Percentiles rank a stretch among this genome's conserved stretches.
These are phyloP conservation scores for Sarcophilus harrisii DNA, from an alignment of 2,797 vertebrate species.

Conservation along the genomic window DNA sequence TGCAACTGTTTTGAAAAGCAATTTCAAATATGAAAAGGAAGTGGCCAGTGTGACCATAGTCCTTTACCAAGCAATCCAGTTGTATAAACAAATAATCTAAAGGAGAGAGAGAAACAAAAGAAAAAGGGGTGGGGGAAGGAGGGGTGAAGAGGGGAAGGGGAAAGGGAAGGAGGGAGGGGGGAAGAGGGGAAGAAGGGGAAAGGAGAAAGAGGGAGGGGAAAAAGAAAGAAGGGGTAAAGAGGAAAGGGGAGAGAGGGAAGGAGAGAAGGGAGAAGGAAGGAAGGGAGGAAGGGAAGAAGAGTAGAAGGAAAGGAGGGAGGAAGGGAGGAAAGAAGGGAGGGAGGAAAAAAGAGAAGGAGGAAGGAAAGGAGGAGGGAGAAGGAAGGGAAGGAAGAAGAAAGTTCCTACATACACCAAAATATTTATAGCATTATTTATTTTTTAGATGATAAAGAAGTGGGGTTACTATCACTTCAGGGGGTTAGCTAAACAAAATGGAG, in stretches of 20 bases:
- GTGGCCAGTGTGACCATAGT: not conserved
- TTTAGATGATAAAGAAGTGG: not conserved
- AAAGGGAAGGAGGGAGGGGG: too few relatives aligned
- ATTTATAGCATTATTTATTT: not conserved
- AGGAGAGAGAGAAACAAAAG: not conserved
- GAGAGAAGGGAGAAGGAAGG: too few relatives aligned
- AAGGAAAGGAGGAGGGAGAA: too few relatives aligned
- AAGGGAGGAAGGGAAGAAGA: too few relatives aligned
- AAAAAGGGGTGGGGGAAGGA: too few relatives aligned
- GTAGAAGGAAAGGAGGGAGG: not conserved
- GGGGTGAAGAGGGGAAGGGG: too few relatives aligned
- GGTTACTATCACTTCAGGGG: too few relatives aligned
- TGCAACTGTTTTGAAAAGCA: not conserved
- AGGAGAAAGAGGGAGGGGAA: not conserved
- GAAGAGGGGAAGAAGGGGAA: fast-evolving
- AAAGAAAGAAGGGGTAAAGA: not conserved
- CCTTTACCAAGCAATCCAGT: not conserved
- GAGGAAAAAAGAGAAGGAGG: not conserved
- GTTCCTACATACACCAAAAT: not conserved
- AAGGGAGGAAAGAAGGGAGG: not conserved
- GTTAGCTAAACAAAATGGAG: not conserved
- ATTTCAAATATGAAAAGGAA: not conserved
- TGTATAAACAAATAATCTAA: not conserved
- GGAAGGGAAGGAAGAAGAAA: too few relatives aligned
- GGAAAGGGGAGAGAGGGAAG: too few relatives aligned